Evolutionary conservation across 2,888 invertebrate genomes (phyloP).

Genomic region (Chloroclysta siterata): DNA sequence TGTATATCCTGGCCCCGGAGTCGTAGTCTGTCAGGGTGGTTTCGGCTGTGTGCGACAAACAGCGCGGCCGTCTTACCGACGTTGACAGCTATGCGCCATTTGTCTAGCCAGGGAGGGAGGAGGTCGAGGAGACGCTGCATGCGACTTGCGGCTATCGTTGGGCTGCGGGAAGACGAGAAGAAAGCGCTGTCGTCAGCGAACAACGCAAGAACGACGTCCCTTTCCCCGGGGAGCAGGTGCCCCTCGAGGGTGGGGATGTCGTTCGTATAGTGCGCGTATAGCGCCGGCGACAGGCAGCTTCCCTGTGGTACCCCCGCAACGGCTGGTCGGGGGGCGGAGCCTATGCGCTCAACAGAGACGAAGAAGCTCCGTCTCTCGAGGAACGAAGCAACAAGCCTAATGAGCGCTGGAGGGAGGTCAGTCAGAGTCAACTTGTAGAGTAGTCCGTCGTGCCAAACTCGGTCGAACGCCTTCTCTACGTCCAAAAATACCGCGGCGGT

Average conservation of each 20-base stretch:
- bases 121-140: conserved; percentile 31
- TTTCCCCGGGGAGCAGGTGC: not conserved
- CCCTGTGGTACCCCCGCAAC: conserved; percentile 11
- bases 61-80: conserved; percentile 33
- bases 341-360: not conserved
- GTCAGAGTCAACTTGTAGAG: conserved; percentile 39
- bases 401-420: not conserved
- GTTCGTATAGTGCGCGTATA: conserved; percentile 38
- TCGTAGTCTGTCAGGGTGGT: not conserved
- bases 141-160: not conserved
- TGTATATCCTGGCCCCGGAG: not conserved
- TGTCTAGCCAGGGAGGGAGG: conserved; percentile 36
- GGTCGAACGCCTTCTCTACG: conserved; percentile 44
- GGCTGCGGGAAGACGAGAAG: not conserved
- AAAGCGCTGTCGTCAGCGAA: conserved; percentile 20
- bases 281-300: conserved; percentile 32
- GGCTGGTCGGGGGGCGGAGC: conserved; percentile 9
- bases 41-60: not conserved
- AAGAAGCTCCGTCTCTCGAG: not conserved
- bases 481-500: conserved; percentile 45
- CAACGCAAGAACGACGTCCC: conserved; percentile 13
- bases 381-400: not conserved
- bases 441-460: conserved; percentile 51
- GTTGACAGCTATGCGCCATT: conserved; percentile 35
- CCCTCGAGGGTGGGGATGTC: conserved; percentile 35